phyloP scores from a whole-genome alignment of 2,888 invertebrate genomes.

The Idaea biselata region DNA sequence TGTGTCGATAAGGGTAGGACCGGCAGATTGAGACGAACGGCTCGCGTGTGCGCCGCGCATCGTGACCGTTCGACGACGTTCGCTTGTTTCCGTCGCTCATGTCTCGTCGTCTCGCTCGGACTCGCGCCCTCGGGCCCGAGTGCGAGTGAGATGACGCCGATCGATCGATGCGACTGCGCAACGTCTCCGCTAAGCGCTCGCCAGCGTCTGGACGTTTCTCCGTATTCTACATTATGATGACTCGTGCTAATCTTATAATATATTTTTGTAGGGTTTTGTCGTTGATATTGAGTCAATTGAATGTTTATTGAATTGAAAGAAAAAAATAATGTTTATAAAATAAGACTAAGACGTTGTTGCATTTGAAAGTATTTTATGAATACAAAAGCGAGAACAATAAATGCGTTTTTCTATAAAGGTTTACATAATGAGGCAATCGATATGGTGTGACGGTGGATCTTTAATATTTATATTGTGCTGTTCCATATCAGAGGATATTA shows the following conservation, averaged over 20 bases:
- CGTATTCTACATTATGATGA: conserved; percentile 55
- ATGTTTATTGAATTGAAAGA: conserved; percentile 76
- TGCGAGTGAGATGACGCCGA: conserved; percentile 5
- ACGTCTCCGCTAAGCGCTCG: conserved; percentile 33
- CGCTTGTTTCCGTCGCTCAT: conserved; percentile 14
- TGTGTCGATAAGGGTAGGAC: conserved; percentile 57
- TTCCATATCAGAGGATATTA: conserved; percentile 75
- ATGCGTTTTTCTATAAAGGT: conserved; percentile 77
- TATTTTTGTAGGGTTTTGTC: conserved; percentile 80
- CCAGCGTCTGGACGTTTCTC: conserved; percentile 49
- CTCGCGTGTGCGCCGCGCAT: conserved; percentile 25
- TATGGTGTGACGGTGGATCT: conserved; percentile 63
- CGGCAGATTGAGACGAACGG: conserved; percentile 37
- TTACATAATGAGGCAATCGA: conserved; percentile 70
- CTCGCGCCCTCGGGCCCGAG: conserved; percentile 19
- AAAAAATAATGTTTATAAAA: conserved; percentile 76
- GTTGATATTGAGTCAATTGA: conserved; percentile 80
- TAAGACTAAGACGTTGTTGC: conserved; percentile 80
- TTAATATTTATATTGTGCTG: conserved; percentile 54
- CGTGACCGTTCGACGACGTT: conserved; percentile 8
- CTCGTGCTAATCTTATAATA: conserved; percentile 77
- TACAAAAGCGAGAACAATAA: conserved; percentile 80
- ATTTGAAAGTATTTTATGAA: conserved; percentile 80
- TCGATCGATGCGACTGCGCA: conserved; percentile 34
- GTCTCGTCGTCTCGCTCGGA: conserved; percentile 24